These are phyloP conservation scores for Panzeria rudis DNA, from an alignment of 2,888 invertebrate genomes.

Conservation along the genomic window DNA sequence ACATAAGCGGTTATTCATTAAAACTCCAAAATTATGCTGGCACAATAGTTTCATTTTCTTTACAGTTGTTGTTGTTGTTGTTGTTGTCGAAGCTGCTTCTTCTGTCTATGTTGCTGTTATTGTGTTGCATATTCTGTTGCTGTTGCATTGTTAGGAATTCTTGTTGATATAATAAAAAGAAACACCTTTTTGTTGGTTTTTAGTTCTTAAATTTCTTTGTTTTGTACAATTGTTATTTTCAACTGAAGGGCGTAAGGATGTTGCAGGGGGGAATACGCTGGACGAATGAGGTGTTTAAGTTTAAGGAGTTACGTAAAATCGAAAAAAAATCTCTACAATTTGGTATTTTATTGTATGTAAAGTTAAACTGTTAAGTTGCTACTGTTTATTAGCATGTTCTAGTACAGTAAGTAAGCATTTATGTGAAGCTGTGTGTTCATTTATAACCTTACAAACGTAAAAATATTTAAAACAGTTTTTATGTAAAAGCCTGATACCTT, in stretches of 20 bases:
- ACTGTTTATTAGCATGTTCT: constrained; percentile 56
- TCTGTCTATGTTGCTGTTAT: constrained; percentile 46
- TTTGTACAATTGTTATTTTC: constrained; percentile 52
- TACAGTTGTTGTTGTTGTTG: constrained; percentile 8
- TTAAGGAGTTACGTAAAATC: constrained; percentile 17
- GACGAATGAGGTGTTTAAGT: constrained; percentile 31
- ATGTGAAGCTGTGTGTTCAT: not conserved
- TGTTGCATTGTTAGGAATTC: constrained; percentile 64
- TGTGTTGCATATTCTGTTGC: constrained; percentile 63
- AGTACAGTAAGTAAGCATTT: not conserved
- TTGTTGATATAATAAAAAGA: constrained; percentile 67
- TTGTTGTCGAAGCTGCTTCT: constrained; percentile 28
- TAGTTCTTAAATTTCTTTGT: constrained; percentile 67
- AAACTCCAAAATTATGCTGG: not conserved
- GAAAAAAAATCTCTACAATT: constrained; percentile 32
- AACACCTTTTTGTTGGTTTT: constrained; percentile 67
- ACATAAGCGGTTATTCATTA: not conserved
- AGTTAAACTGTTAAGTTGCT: constrained; percentile 66
- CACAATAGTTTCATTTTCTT: constrained; percentile 31
- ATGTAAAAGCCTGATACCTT: not conserved
- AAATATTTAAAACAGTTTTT: not conserved
- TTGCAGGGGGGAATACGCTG: not conserved
- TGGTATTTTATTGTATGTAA: constrained; percentile 55
- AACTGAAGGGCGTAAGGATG: not conserved
- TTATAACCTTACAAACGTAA: not conserved